Base-by-base conservation (phyloP, 2,888 invertebrate genomes). In the Steinernema hermaphroditum region DNA sequence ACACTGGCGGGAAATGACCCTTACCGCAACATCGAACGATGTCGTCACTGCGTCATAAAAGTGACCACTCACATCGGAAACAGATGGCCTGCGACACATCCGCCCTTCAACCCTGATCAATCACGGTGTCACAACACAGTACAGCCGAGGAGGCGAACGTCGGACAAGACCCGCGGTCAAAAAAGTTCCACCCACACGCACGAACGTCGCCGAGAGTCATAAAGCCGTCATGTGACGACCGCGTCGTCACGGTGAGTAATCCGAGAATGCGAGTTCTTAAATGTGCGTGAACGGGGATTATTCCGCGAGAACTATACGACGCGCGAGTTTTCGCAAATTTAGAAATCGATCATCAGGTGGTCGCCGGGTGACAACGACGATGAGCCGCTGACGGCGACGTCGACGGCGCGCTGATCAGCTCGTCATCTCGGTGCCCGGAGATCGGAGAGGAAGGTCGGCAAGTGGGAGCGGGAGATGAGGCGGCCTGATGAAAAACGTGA, bases 401-500 rank as follows among this genome's bases (percentile, higher is more conserved):
- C 49, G 54, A 54, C 54, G 54, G 54, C 54, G 54, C 54, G 54
- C 27, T 49, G 54, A 54, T 54, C 54, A 54, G 54, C 27, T 54
- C 54, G 54, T 54, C 54, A 54, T 54, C 54, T 14, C 46, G 9
- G 16, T 46, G 6, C 46, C 9, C 22, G 46, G 16, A 19, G 46
- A 16, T 16, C 43, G 43, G 43, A 12, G 43, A n/a, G n/a, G 46
- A 19, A 46, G 46, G 22, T 46, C 22, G 46, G 37, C 37, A 37
- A 37, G 6, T 12, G 12, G 6, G 37, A 37, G 37, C 4, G 12
- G 37, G 37, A 37, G 37, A 37, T 37, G 37, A 37, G 37, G 54
- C 54, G 54, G 54, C 54, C 46, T 24, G 54, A 54, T 54, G 54
- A 54, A 54, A 54, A 54, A 54, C 54, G 54, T 54, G 54, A 54